phyloP scores from a whole-genome alignment of 1,140 invertebrate genomes.

The Venturia canescens region DNA sequence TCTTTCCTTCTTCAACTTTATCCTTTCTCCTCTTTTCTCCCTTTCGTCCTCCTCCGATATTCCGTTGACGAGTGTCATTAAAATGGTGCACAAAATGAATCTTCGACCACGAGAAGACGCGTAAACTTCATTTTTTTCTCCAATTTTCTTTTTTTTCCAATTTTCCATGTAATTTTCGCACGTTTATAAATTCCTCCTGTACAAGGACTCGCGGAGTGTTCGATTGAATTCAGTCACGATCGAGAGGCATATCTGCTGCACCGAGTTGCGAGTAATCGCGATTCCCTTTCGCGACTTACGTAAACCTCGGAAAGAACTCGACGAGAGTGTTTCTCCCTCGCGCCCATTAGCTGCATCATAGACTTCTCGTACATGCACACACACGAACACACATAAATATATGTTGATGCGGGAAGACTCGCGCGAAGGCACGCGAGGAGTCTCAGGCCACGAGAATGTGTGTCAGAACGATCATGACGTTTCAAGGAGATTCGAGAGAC shows the following conservation, averaged over 20 bases:
- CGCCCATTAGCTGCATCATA: slow-evolving; percentile 27
- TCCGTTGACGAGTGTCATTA: neutral
- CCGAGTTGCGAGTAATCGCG: neutral
- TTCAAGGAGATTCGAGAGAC: slow-evolving; percentile 55
- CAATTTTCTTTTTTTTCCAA: neutral
- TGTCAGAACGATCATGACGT: slow-evolving; percentile 57
- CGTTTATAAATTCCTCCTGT: neutral
- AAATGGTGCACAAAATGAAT: too few species aligned
- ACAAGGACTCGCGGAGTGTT: neutral
- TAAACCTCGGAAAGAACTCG: neutral
- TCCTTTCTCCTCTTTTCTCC: neutral
- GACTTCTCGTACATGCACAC: neutral
- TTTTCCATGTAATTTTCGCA: too few species aligned
- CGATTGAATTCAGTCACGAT: neutral
- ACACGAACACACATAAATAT: neutral
- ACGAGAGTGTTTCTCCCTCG: slow-evolving; percentile 4
- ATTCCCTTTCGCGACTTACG: slow-evolving; percentile 40
- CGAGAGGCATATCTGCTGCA: neutral
- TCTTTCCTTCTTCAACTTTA: neutral
- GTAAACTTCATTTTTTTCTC: too few species aligned
- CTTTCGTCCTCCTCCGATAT: neutral
- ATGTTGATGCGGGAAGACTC: slow-evolving; percentile 1
- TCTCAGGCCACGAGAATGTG: slow-evolving; percentile 50
- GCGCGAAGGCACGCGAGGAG: slow-evolving; percentile 21
- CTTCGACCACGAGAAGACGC: too few species aligned